Percentiles rank a stretch among this genome's conserved stretches.
These are phyloP conservation scores for Oscheius sp. DNA, from an alignment of 1,140 invertebrate species.

Conservation along the genomic window DNA sequence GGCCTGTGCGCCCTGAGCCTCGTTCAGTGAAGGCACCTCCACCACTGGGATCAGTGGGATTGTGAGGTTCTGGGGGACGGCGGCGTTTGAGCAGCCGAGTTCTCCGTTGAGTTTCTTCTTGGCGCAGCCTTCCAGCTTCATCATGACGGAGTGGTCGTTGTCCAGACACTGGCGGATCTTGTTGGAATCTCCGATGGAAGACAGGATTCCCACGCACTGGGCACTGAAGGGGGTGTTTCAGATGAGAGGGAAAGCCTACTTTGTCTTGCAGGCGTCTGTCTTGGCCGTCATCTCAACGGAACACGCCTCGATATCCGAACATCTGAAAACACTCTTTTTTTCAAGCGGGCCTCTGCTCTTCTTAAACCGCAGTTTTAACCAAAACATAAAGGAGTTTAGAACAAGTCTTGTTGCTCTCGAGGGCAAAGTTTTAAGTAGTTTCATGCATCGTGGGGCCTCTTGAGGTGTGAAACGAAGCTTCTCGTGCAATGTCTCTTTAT, in stretches of 20 bases:
- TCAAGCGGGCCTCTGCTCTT: no score
- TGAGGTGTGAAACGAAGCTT: no score
- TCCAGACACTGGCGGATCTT: conserved; percentile 39
- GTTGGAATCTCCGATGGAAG: conserved; percentile 22
- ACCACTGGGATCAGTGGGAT: conserved; percentile 42
- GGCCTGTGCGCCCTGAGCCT: neutral
- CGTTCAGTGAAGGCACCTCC: conserved; percentile 27
- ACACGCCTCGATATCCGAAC: conserved; percentile 36
- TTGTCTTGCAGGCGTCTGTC: conserved; percentile 30
- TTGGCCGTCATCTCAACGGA: conserved; percentile 23
- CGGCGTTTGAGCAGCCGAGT: conserved; percentile 37
- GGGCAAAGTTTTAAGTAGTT: no score
- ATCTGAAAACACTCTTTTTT: no score
- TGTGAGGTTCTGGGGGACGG: conserved; percentile 36
- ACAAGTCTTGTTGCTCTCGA: no score
- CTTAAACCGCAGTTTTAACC: no score
- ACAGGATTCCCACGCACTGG: conserved; percentile 26
- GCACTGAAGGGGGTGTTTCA: conserved; percentile 13
- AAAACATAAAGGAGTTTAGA: no score
- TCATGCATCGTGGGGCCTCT: no score
- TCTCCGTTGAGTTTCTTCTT: conserved; percentile 35
- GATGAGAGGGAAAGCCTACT: neutral
- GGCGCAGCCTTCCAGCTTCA: conserved; percentile 33
- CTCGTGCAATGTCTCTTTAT: no score
- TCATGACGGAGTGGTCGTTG: conserved; percentile 36